These are phyloP conservation scores for Prionailurus bengalensis DNA, from an alignment of 2,113 vertebrate species.

Conservation along the genomic window DNA sequence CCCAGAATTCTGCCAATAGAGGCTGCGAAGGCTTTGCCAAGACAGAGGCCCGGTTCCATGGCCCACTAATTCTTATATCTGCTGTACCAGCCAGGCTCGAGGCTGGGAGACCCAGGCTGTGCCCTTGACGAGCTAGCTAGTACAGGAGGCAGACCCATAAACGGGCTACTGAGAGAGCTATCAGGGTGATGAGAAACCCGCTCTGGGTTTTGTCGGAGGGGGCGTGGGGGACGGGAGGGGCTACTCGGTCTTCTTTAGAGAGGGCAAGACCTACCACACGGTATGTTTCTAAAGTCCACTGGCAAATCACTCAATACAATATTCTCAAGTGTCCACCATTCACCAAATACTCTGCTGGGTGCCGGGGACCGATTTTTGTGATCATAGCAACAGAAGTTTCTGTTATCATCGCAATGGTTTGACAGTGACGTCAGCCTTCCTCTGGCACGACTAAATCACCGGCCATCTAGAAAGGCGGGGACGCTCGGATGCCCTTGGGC, in stretches of 20 bases:
- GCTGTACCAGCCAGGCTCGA: background rate
- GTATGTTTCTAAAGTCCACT: background rate
- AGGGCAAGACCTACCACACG: background rate
- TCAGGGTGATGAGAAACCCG: too few relatives aligned
- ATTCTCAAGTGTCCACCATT: background rate
- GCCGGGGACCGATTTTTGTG: background rate
- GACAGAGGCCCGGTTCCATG: background rate
- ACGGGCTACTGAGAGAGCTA: background rate
- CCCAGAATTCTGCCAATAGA: background rate
- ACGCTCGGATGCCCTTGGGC: background rate
- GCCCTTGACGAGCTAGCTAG: too few relatives aligned
- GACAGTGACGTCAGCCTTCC: background rate
- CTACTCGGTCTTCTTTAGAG: background rate
- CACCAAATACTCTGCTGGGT: background rate
- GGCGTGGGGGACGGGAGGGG: background rate
- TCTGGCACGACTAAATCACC: background rate
- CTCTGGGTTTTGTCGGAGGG: background rate
- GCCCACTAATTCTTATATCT: background rate
- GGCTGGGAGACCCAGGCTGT: background rate
- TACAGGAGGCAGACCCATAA: background rate
- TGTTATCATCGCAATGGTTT: background rate
- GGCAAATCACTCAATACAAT: background rate
- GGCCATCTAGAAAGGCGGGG: background rate
- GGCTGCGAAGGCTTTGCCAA: background rate
- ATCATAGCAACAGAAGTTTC: background rate